phyloP scores from a whole-genome alignment of 2,888 invertebrate species.

The Ophioninae sp. region DNA sequence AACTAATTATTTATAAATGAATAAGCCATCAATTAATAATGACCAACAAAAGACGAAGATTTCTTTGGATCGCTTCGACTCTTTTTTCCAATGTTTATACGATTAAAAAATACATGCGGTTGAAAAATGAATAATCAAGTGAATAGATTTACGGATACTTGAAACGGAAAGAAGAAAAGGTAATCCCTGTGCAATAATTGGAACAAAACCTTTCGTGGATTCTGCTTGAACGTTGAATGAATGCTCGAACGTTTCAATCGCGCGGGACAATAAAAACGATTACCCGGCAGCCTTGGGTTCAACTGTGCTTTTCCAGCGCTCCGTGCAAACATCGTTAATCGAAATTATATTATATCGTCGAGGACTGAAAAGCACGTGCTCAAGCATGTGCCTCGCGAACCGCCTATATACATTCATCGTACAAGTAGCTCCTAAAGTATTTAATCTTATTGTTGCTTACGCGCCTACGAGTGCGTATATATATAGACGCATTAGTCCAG shows the following conservation, averaged over 20 bases:
- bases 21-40: not conserved
- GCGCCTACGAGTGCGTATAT: not conserved
- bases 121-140: not conserved
- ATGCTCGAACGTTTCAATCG: not conserved
- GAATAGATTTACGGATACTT: not conserved
- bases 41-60: not conserved
- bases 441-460: not conserved
- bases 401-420: not conserved
- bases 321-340: slow-evolving; percentile 12
- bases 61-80: not conserved
- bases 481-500: not conserved
- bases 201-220: not conserved
- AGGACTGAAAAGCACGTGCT: slow-evolving; percentile 28
- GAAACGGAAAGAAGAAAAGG: not conserved
- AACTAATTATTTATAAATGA: not conserved
- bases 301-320: slow-evolving; percentile 2
- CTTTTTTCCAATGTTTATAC: not conserved
- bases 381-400: not conserved
- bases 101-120: not conserved
- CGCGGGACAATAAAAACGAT: slow-evolving; percentile 22
- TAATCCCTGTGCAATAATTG: not conserved
- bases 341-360: slow-evolving; percentile 19
- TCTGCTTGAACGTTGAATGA: slow-evolving; percentile 1
- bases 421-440: not conserved
- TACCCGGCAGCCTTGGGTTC: slow-evolving; percentile 10